Base-by-base conservation (phyloP, 2,797 vertebrate genomes). In the Tarsius wallacei region DNA sequence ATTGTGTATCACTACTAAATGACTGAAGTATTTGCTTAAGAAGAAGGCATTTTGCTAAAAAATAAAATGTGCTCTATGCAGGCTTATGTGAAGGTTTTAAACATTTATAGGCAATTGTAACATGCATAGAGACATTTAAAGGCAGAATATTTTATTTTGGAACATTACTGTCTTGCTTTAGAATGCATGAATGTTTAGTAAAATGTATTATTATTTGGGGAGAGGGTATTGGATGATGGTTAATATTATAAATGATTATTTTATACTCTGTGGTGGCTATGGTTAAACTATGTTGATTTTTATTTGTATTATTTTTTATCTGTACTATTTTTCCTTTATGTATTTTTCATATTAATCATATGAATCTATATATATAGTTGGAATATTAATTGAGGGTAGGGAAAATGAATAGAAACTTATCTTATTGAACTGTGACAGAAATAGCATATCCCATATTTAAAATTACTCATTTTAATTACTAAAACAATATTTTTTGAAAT, bases 271-370 rank as follows among this genome's bases (percentile, higher is more conserved):
- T 94, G 31, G 17, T 84, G 8, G 94, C 66, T 82, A 74, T 77
- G 47, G 4, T 31, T 17, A 55, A 87, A 16, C 42, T 84, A 11
- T 31, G 14, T 96, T 89, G 42, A 42, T 78, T 2, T 21, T 77
- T 3, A 22, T 70, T 70, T 71, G n/a, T 31, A 15, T 63, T 91
- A 6, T 86, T 71, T 70, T 80, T 70, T 24, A n/a, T n/a, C n/a
- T 71, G n/a, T 31, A 15, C 59, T 91, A 6, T 86, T 71, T 70
- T 80, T 70, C 19, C 22, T 82, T 92, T 19, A 36, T 90, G 1
- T 74, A 77, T 87, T 47, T 91, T 96, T 82, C 7, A 21, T 89
- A 42, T 89, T 80, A 81, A 93, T 76, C 14, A 31, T 47, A 42
- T 91, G 28, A 4, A 95, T 49, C 31, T 51, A n/a, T 94, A 22